These are phyloP conservation scores for Clarias laeviceps DNA, from an alignment of 2,797 vertebrate genomes.

Conservation along the genomic window DNA sequence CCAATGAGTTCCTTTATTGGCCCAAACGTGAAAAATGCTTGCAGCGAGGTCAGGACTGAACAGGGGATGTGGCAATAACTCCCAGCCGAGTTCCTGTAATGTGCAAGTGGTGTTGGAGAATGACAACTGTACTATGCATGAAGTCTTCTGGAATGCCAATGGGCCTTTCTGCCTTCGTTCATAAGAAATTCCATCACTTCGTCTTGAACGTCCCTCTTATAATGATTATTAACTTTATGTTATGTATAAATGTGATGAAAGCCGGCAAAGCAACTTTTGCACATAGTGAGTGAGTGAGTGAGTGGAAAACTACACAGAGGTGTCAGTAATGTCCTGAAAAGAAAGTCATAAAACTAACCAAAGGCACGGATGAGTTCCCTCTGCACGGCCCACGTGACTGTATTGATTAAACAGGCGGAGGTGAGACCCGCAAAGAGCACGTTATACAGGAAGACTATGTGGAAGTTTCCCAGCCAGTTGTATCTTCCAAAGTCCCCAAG, in stretches of 20 bases:
- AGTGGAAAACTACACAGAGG: background rate
- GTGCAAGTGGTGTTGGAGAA: too few species aligned
- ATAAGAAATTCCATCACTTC: too few species aligned
- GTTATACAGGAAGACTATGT: constrained; percentile 94
- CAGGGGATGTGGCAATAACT: too few species aligned
- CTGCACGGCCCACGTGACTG: constrained; percentile 88
- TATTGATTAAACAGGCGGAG: constrained; percentile 91
- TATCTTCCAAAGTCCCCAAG: constrained; percentile 94
- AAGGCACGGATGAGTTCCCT: constrained; percentile 91
- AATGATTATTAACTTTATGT: too few species aligned
- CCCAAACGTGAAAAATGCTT: too few species aligned
- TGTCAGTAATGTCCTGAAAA: background rate
- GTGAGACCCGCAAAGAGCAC: constrained; percentile 92
- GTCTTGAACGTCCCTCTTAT: too few species aligned
- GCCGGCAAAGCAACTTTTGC: background rate
- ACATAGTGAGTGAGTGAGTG: background rate
- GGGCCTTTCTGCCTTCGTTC: too few species aligned
- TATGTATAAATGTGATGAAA: background rate
- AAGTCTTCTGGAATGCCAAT: too few species aligned
- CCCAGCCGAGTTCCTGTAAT: too few species aligned
- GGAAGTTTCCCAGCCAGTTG: constrained; percentile 96
- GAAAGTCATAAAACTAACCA: constrained; percentile 77
- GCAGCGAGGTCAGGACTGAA: too few species aligned
- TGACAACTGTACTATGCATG: too few species aligned
- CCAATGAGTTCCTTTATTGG: too few species aligned